A percentile compares a stretch with the other conserved stretches of the same genome.
These are phyloP conservation scores for Agrotis exclamationis DNA, from an alignment of 2,888 invertebrate species.

Conservation along the genomic window DNA sequence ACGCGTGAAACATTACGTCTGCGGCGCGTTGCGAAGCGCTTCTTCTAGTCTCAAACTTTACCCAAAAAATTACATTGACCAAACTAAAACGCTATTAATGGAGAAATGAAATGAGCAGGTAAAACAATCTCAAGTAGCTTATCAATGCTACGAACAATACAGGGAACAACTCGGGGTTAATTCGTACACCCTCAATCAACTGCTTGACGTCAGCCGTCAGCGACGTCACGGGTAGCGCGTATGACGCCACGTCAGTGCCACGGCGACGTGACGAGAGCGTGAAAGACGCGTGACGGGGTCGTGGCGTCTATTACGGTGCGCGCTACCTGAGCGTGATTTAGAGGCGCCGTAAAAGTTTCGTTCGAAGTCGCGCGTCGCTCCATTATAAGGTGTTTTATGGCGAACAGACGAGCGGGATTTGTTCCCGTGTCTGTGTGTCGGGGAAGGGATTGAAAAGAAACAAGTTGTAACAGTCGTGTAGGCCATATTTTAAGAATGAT, in stretches of 20 bases:
- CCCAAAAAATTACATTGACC: background rate
- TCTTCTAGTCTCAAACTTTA: background rate
- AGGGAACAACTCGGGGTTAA: background rate
- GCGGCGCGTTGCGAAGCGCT: background rate
- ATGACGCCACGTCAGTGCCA: slow-evolving; percentile 1
- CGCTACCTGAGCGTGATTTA: slow-evolving; percentile 45
- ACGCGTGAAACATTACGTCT: background rate
- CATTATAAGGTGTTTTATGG: slow-evolving; percentile 40
- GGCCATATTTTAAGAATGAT: background rate
- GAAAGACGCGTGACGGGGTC: slow-evolving; percentile 13
- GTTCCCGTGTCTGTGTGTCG: slow-evolving; percentile 1
- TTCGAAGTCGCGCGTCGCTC: slow-evolving; percentile 23
- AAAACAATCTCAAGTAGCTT: too few relatives aligned
- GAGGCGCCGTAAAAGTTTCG: slow-evolving; percentile 33
- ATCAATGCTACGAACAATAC: slow-evolving; percentile 3
- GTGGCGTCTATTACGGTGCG: slow-evolving; percentile 20
- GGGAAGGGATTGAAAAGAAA: background rate
- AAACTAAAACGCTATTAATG: background rate
- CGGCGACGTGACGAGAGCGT: background rate
- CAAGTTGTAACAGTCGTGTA: background rate
- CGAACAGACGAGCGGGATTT: slow-evolving; percentile 7
- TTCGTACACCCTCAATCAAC: background rate
- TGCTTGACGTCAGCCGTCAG: background rate
- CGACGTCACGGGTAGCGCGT: background rate
- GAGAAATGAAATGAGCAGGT: too few relatives aligned